Evolutionary conservation across 1,140 invertebrate species (phyloP).

Genomic region (Eciton burchellii): DNA sequence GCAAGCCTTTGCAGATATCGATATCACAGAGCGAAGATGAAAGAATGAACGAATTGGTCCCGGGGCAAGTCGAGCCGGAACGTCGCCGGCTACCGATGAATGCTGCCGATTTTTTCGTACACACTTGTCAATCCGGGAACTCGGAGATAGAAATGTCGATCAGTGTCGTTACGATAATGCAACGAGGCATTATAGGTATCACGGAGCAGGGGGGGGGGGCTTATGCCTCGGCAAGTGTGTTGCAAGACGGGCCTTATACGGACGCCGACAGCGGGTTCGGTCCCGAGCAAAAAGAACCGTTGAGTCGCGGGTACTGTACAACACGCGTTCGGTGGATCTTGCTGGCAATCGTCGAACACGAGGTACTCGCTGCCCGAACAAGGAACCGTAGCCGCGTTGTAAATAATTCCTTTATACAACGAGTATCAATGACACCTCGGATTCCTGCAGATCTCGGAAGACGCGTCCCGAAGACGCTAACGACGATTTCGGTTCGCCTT

Average conservation of each 20-base stretch:
- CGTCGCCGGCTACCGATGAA: too few species aligned
- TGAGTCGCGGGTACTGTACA: neutral
- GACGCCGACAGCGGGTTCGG: conserved; percentile 46
- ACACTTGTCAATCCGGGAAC: neutral
- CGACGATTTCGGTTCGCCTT: too few species aligned
- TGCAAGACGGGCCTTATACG: conserved; percentile 72
- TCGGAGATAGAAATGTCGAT: neutral
- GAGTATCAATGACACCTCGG: too few species aligned
- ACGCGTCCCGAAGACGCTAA: too few species aligned
- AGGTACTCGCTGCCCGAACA: conserved; percentile 15
- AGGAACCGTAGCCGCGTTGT: neutral
- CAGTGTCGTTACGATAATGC: neutral
- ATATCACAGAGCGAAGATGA: too few species aligned
- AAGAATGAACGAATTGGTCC: too few species aligned
- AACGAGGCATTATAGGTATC: neutral
- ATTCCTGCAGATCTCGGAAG: too few species aligned
- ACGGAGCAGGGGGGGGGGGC: neutral
- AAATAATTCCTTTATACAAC: too few species aligned
- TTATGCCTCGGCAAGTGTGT: neutral
- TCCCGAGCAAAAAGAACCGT: conserved; percentile 67
- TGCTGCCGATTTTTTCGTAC: too few species aligned
- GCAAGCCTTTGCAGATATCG: too few species aligned
- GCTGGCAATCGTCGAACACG: neutral
- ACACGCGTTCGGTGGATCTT: conserved; percentile 24
- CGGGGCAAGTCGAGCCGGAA: too few species aligned